Evolutionary conservation across 2,113 vertebrate genomes (phyloP).

Genomic region (Semnornis frantzii): DNA sequence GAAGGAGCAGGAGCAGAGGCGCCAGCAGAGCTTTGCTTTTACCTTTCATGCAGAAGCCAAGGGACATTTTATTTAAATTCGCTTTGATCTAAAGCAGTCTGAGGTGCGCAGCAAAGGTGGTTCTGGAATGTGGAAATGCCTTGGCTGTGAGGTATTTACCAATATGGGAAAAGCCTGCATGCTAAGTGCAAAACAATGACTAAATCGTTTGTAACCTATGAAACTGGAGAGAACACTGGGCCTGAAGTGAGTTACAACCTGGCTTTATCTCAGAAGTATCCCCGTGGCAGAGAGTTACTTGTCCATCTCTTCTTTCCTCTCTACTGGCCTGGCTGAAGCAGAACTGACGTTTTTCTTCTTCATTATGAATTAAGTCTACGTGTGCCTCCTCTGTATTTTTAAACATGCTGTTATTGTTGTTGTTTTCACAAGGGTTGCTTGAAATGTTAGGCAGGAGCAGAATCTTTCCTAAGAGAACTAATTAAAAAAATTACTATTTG

Average conservation of each 20-base stretch:
- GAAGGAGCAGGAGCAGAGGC: constrained; percentile 59
- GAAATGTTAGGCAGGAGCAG: neutral
- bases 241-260: neutral
- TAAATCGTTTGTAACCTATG: constrained; percentile 46
- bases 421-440: neutral
- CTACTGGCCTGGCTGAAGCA: neutral
- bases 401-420: neutral
- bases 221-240: neutral
- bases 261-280: constrained; percentile 1
- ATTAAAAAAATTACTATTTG: neutral
- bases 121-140: constrained; percentile 18
- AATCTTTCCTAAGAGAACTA: neutral
- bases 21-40: constrained; percentile 1
- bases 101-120: constrained; percentile 8
- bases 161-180: neutral
- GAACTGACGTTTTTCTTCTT: neutral
- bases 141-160: constrained; percentile 14
- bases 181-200: neutral
- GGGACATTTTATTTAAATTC: constrained; percentile 10
- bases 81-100: constrained; percentile 8
- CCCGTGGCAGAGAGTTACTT: neutral
- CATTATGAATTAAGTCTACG: neutral
- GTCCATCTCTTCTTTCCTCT: constrained; percentile 21
- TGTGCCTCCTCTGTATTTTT: neutral
- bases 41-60: constrained; percentile 5